Evolutionary conservation across 2,888 invertebrate species (phyloP).

Genomic region (Gortyna flavago): DNA sequence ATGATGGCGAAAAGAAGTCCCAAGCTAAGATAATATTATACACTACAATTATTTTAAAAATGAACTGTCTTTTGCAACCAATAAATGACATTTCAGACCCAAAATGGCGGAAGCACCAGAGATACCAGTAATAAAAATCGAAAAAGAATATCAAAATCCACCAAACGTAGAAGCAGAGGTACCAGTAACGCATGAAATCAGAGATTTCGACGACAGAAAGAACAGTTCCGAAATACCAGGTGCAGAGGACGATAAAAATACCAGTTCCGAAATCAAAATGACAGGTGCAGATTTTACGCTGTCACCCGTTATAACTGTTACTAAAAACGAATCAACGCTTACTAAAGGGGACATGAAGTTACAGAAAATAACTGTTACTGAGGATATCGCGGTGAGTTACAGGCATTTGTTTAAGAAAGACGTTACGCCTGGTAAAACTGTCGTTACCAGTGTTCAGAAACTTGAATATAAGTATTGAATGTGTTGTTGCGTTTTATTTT

Average conservation of each 20-base stretch:
- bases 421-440: conserved; percentile 78
- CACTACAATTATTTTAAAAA: too few relatives aligned
- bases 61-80: background rate
- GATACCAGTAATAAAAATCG: conserved; percentile 65
- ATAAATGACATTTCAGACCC: conserved; percentile 62
- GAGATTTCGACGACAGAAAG: conserved; percentile 61
- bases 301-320: conserved; percentile 80
- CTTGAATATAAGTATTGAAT: conserved; percentile 80
- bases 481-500: conserved; percentile 64
- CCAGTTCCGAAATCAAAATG: conserved; percentile 57
- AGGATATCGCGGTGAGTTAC: conserved; percentile 82
- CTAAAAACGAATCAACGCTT: conserved; percentile 78
- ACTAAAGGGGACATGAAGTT: conserved; percentile 81
- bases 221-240: conserved; percentile 51
- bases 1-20: background rate
- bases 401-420: conserved; percentile 84
- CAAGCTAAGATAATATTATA: background rate
- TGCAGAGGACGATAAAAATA: conserved; percentile 47
- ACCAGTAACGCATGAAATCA: conserved; percentile 76
- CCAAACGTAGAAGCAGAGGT: conserved; percentile 78
- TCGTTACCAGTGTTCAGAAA: conserved; percentile 79
- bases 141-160: conserved; percentile 70
- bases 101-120: conserved; percentile 76
- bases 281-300: conserved; percentile 65
- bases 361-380: conserved; percentile 82